Percentiles rank a stretch among this genome's conserved stretches.
phyloP scores from a whole-genome alignment of 2,113 vertebrate genomes.

The Serinus canaria region DNA sequence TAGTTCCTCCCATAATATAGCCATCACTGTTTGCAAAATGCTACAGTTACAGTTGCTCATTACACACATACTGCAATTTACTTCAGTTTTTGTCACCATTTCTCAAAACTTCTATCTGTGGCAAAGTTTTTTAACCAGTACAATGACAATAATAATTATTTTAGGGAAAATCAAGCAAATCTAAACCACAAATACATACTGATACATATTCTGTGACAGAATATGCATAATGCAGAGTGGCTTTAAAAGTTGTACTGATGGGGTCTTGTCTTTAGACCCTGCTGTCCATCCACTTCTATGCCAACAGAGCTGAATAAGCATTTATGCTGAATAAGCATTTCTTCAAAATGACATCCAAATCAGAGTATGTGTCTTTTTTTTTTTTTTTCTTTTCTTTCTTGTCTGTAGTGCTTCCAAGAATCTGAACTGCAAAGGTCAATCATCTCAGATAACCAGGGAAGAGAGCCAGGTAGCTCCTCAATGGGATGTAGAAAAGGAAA shows the following conservation, averaged over 20 bases:
- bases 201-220: neutral
- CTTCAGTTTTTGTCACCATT: neutral
- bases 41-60: neutral
- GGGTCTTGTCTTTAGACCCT: neutral
- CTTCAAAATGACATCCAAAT: neutral
- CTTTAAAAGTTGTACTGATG: neutral
- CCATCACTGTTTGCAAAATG: neutral
- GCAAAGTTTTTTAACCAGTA: neutral
- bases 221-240: neutral
- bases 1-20: neutral
- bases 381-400: neutral
- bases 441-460: neutral
- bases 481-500: neutral
- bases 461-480: neutral
- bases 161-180: neutral
- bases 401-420: neutral
- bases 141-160: neutral
- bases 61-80: neutral
- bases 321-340: neutral
- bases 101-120: neutral
- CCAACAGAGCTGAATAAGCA: neutral
- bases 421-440: neutral
- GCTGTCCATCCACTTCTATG: neutral
- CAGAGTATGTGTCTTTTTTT: neutral
- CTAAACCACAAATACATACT: neutral